Evolutionary conservation across 2,797 vertebrate genomes (phyloP), one percentile per base, ranked within the genome.

Genomic region (Artibeus lituratus): DNA sequence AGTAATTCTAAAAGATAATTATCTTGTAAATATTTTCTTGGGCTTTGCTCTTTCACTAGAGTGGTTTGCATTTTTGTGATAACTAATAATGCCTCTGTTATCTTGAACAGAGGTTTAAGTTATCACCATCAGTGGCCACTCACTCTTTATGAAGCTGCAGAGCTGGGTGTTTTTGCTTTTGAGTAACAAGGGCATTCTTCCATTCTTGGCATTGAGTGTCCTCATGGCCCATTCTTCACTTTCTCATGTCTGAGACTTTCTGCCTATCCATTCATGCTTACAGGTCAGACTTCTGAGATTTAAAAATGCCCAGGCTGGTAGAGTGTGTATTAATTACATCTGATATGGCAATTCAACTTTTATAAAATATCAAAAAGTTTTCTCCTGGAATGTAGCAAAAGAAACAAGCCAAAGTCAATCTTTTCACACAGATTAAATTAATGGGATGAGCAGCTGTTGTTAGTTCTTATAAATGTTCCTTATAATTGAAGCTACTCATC

Each of bases 401-500:
- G 24, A 88, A 78, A 74, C 11, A 39, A 93, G 37, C 32, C 39
- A 7, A 65, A 62, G 57, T 95, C 88, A 93, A 69, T 83, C 65
- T 90, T 91, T 74, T 82, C 9, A 49, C 69, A 16, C 2, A 57
- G 81, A 73, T 85, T 78, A 80, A 95, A 59, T 78, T 53, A 94
- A 92, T 80, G 12, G 73, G 37, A 53, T 94, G 69, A 83, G 5
- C 37, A 90, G 19, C n/a, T 67, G 1, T 91, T 90, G 39, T 73
- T 93, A 90, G 59, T 65, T 94, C 42, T 84, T 81, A 1, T 62
- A 29, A 53, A 77, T 93, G 95, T 94, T 90, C 53, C 57, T 94
- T 81, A 69, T 29, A 67, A 72, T 70, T 89, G 70, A 95, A 94
- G 37, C 57, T 80, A 53, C 37, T 88, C 5, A 7, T 47, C 55